Conservation (phyloP, 2,797 vertebrate species). For the Typhlichthys eigenmanni region DNA sequence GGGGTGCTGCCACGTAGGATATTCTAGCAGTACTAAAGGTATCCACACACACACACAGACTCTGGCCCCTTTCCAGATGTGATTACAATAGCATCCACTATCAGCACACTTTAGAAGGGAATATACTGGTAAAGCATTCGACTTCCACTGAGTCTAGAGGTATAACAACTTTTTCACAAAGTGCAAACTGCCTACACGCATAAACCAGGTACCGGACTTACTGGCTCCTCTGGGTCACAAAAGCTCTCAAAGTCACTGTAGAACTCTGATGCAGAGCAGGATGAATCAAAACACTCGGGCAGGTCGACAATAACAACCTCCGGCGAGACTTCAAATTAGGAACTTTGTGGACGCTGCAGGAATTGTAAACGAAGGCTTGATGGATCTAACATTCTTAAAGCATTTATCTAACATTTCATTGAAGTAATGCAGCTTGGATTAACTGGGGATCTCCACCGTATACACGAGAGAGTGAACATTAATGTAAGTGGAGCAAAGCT, state of each 20-base stretch:
- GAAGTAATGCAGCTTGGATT: background rate
- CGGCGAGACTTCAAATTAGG: conserved; percentile 11
- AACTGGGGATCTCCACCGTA: background rate
- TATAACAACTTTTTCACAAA: background rate
- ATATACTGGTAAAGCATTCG: conserved; percentile 17
- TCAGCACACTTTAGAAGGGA: conserved; percentile 20
- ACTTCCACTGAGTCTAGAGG: conserved; percentile 32
- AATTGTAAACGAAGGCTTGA: conserved; percentile 23
- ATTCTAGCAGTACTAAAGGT: too few relatives aligned
- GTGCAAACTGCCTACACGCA: conserved; percentile 32
- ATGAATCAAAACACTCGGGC: conserved; percentile 15
- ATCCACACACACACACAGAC: too few relatives aligned
- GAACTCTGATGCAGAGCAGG: conserved; percentile 2
- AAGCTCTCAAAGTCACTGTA: background rate
- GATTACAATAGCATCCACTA: conserved; percentile 9
- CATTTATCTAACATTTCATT: background rate
- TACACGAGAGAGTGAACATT: conserved; percentile 1
- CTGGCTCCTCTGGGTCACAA: conserved; percentile 11
- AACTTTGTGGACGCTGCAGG: background rate
- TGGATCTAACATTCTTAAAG: background rate
- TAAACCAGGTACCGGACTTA: conserved; percentile 28
- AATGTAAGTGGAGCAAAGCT: conserved; percentile 2
- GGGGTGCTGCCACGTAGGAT: too few relatives aligned
- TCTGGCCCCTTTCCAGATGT: background rate
- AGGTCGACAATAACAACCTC: conserved; percentile 13